Evolutionary conservation across 2,888 invertebrate genomes (phyloP).

Genomic region (Caenorhabditis sp.): DNA sequence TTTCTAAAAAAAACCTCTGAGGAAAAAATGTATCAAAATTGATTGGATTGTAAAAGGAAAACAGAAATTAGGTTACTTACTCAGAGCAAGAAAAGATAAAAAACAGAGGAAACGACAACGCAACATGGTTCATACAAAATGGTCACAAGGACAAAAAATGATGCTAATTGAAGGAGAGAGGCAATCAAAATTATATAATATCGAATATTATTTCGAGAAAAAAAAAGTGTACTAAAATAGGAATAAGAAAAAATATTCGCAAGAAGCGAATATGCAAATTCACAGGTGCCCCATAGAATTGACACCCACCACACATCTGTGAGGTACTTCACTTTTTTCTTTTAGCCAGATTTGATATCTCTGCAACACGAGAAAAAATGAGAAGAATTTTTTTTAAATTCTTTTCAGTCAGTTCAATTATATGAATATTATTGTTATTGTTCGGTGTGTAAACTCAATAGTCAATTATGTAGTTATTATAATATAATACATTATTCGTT

Average conservation of each 20-base stretch:
- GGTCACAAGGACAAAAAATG: neutral
- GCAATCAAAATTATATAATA: too few relatives aligned
- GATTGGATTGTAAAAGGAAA: neutral
- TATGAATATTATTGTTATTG: neutral
- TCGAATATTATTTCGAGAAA: too few relatives aligned
- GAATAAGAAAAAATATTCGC: too few relatives aligned
- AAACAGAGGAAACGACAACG: neutral
- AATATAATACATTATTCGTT: neutral
- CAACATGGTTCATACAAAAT: too few relatives aligned
- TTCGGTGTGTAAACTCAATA: neutral
- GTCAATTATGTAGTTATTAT: neutral
- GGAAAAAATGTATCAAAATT: neutral
- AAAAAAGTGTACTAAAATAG: too few relatives aligned
- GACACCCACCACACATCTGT: neutral
- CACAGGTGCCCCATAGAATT: neutral
- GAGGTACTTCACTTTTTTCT: neutral
- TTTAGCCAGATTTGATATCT: neutral
- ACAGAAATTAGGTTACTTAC: neutral
- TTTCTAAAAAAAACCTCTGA: too few relatives aligned
- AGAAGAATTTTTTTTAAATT: neutral
- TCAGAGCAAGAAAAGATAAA: neutral
- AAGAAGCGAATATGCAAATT: constrained; percentile 1
- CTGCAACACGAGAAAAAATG: neutral
- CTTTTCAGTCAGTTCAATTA: neutral
- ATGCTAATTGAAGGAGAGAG: neutral